Conservation (phyloP, 2,888 invertebrate species). For the Macaria notata region DNA sequence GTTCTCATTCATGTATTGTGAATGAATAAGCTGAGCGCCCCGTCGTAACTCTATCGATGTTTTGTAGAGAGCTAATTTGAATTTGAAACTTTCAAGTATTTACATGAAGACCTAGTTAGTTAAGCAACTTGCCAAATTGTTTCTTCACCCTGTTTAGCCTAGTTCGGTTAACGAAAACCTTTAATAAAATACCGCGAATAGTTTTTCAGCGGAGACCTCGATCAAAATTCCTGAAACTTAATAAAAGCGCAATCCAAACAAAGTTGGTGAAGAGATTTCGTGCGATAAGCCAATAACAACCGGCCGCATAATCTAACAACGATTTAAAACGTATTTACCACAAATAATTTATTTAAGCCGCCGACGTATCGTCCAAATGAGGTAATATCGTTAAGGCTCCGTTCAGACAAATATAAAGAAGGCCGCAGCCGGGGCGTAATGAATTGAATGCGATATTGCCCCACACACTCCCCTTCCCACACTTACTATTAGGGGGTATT, state of each 20-base stretch:
- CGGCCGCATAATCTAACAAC: conserved; percentile 30
- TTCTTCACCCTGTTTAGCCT: not conserved
- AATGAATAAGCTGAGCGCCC: not conserved
- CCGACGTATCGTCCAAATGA: conserved; percentile 39
- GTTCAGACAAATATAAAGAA: conserved; percentile 44
- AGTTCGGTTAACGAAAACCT: not conserved
- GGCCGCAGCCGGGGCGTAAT: conserved; percentile 51
- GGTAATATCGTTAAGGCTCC: conserved; percentile 44
- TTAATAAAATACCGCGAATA: conserved; percentile 10
- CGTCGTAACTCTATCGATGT: too few relatives aligned
- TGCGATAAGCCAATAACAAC: conserved; percentile 31
- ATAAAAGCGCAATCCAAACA: conserved; percentile 24
- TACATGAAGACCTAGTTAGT: too few relatives aligned
- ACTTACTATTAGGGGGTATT: conserved; percentile 55
- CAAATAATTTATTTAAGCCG: conserved; percentile 38
- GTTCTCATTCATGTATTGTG: too few relatives aligned
- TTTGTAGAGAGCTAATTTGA: too few relatives aligned
- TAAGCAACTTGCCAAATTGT: not conserved
- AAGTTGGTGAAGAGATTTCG: conserved; percentile 23
- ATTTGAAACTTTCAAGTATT: too few relatives aligned
- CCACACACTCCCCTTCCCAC: conserved; percentile 35
- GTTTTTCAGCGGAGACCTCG: conserved; percentile 11
- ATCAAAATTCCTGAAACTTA: conserved; percentile 29
- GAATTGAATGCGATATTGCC: conserved; percentile 57
- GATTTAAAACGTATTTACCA: conserved; percentile 45